Evolutionary conservation across 1,140 invertebrate species (phyloP).

Genomic region (Notospermus geniculatus): DNA sequence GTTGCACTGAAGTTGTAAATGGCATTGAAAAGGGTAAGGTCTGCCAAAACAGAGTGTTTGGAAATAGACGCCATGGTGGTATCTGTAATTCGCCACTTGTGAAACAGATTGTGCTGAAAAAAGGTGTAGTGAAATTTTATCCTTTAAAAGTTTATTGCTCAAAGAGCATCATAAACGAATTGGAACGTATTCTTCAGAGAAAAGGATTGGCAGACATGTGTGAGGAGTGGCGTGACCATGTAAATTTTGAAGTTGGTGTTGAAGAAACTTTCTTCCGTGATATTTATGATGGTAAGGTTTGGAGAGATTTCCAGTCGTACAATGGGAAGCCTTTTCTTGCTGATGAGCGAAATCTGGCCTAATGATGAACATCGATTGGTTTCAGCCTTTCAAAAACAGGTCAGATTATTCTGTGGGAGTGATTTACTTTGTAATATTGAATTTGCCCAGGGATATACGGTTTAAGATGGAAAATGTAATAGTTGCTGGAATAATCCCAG

Average conservation of each 20-base stretch:
- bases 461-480: no score
- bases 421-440: no score
- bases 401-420: no score
- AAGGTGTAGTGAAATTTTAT: neutral
- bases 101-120: neutral
- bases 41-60: no score
- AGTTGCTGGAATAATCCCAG: slow-evolving; percentile 23
- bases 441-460: no score
- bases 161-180: slow-evolving; percentile 10
- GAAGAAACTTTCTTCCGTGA: no score
- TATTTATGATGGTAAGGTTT: slow-evolving; percentile 23
- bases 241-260: no score
- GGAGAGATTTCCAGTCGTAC: slow-evolving; percentile 25
- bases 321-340: no score
- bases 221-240: neutral
- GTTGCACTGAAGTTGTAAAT: neutral
- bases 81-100: neutral
- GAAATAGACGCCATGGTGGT: neutral
- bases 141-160: slow-evolving; percentile 16
- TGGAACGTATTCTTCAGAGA: slow-evolving; percentile 13
- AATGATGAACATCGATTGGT: no score
- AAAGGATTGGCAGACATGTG: slow-evolving; percentile 9
- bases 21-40: no score
- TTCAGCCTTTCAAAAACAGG: no score
- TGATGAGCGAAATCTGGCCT: neutral